Conservation (phyloP, 2,888 invertebrate genomes). For the Lymantria dispar region DNA sequence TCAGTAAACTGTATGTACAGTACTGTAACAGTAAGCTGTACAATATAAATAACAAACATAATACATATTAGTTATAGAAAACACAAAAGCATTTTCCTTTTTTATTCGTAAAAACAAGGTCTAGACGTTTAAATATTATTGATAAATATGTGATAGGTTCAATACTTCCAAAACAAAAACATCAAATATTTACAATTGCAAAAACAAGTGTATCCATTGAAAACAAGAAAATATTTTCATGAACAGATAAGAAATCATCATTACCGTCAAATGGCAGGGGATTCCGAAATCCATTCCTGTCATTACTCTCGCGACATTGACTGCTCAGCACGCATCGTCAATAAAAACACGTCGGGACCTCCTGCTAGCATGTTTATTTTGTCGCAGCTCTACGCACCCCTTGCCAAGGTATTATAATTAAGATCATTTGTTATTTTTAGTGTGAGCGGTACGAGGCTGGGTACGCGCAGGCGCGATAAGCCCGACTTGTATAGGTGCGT, state of each 20-base stretch:
- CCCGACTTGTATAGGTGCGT: slow-evolving; percentile 73
- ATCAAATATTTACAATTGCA: slow-evolving; percentile 32
- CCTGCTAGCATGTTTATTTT: slow-evolving; percentile 68
- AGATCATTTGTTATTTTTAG: slow-evolving; percentile 73
- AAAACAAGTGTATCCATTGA: slow-evolving; percentile 28
- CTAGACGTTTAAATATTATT: no score
- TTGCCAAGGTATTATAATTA: slow-evolving; percentile 76
- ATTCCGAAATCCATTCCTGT: slow-evolving; percentile 52
- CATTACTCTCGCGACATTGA: slow-evolving; percentile 74
- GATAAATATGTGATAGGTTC: no score
- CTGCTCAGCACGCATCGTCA: slow-evolving; percentile 61
- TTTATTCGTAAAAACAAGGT: no score
- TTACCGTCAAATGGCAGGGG: slow-evolving; percentile 45
- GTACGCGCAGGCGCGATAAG: slow-evolving; percentile 78
- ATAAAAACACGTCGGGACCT: slow-evolving; percentile 71
- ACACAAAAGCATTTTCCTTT: no score
- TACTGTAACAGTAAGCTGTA: no score
- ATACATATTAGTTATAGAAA: no score
- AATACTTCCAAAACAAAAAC: slow-evolving; percentile 30
- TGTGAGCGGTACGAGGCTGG: slow-evolving; percentile 31
- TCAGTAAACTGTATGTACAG: no score
- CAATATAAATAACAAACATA: no score
- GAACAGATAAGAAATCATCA: slow-evolving; percentile 49
- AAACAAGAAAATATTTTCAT: slow-evolving; percentile 38
- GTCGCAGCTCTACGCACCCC: slow-evolving; percentile 54